Base-by-base conservation (phyloP, 1,140 invertebrate genomes). In the Rhynchophorus ferrugineus region DNA sequence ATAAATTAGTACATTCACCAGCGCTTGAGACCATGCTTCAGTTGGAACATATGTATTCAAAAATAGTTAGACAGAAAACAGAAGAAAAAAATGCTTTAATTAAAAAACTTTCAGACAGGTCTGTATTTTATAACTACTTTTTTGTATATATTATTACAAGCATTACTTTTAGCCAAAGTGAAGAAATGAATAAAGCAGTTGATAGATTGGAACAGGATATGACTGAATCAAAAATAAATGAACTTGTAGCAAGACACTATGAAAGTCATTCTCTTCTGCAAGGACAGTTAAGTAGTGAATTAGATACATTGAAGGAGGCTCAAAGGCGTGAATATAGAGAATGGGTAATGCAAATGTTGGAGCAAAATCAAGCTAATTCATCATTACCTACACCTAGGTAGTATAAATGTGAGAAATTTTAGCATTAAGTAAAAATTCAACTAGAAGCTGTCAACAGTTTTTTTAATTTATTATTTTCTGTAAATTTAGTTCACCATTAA, bases 261-360 rank as follows among this genome's bases (percentile, higher is more conserved):
- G 86, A 91, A 63, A 84, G 85, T 50, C 79, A 81, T 58, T 81
- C 84, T 66, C 68, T 87, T 57, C 65, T 85, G 20, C 78, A 83
- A 63, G 83, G 80, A 21, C 76, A 82, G 54, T 84, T 85, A 79
- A 79, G 78, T 44, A 84, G 79, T 39, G 81, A 84, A 68, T 72
- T 92, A 29, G 81, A 84, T 62, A 82, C 79, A 3, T 73, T 87
- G 44, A 82, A 85, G 68, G 80, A 85, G 50, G 81, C 81, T 49
- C 89, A 93, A 71, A 81, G 83, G 46, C 71, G 81, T 48, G 85
- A 91, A 63, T 91, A 90, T 68, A 74, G 81, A 47, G 80, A 89
- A 53, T 91, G 88, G 87, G 79, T 93, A 8, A 84, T 84, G 73
- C 77, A 80, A 63, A 75, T 83, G 56, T 73, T 85, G 54, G 82